Conservation (phyloP, 2,797 vertebrate genomes). For the Buphagus erythrorhynchus region DNA sequence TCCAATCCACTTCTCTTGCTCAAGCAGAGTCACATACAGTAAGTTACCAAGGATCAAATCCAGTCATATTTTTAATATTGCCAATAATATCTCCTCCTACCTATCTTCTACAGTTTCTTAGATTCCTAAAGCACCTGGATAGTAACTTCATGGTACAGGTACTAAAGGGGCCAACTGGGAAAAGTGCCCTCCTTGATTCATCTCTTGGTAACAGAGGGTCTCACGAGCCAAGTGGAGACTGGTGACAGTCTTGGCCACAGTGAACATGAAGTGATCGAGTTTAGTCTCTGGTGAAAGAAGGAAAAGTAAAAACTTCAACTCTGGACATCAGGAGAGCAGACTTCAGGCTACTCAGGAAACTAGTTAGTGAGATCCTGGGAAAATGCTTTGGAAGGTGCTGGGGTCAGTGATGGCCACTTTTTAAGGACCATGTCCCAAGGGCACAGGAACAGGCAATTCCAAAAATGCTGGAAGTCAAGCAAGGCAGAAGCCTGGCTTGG, state of each 20-base stretch:
- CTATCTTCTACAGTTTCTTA: neutral
- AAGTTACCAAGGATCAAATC: neutral
- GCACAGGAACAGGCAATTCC: neutral
- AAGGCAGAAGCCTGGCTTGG: neutral
- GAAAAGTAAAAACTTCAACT: neutral
- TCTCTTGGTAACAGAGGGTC: neutral
- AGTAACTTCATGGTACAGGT: neutral
- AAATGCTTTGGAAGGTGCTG: neutral
- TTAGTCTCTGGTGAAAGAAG: neutral
- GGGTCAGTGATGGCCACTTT: neutral
- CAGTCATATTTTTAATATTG: neutral
- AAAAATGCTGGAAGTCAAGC: neutral
- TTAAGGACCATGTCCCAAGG: accelerated
- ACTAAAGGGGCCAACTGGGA: neutral
- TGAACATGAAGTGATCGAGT: neutral
- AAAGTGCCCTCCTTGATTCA: neutral
- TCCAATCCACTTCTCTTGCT: neutral
- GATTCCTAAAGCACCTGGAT: neutral
- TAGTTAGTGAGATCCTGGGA: neutral
- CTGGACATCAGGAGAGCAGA: neutral
- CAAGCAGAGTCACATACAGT: neutral
- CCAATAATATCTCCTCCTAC: neutral
- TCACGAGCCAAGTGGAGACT: neutral
- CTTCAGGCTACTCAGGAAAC: neutral
- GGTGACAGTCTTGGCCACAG: neutral